Percentiles rank a stretch among this genome's conserved stretches.
Conservation (phyloP, 1,140 invertebrate species). For the Propsilocerus akamusi region DNA sequence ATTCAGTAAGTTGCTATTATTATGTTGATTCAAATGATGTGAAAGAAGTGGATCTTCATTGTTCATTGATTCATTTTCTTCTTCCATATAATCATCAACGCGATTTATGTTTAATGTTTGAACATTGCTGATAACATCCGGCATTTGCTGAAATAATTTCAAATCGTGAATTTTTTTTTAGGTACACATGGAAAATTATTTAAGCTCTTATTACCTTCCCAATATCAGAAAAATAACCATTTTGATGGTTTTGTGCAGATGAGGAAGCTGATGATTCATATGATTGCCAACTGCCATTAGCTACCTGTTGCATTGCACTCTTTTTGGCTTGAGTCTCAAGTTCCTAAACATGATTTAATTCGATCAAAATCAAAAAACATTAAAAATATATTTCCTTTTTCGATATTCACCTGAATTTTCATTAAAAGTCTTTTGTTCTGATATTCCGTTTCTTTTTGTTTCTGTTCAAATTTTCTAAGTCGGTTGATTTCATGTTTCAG, state of each 20-base stretch:
- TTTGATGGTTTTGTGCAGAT: background rate
- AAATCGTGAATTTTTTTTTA: background rate
- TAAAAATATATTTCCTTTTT: background rate
- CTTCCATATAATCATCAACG: background rate
- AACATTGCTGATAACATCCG: background rate
- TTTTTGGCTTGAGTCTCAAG: background rate
- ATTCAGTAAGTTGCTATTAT: background rate
- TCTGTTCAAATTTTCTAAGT: slow-evolving; percentile 56
- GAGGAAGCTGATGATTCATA: too few relatives aligned
- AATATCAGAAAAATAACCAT: background rate
- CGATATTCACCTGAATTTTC: slow-evolving; percentile 51
- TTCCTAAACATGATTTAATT: background rate
- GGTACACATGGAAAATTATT: background rate
- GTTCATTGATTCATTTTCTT: background rate
- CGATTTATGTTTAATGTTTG: background rate
- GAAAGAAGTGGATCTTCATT: background rate
- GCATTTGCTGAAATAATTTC: background rate
- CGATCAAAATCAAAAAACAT: background rate
- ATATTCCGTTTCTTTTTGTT: slow-evolving; percentile 60
- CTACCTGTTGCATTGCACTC: background rate
- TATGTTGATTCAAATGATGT: background rate
- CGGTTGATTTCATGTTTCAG: slow-evolving; percentile 71
- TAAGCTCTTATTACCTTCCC: background rate
- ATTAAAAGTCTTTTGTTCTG: slow-evolving; percentile 65
- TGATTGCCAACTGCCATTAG: too few relatives aligned